Percentiles rank a stretch among this genome's conserved stretches.
These are phyloP conservation scores for Yponomeuta malinellus DNA, from an alignment of 2,888 invertebrate genomes.

Conservation along the genomic window DNA sequence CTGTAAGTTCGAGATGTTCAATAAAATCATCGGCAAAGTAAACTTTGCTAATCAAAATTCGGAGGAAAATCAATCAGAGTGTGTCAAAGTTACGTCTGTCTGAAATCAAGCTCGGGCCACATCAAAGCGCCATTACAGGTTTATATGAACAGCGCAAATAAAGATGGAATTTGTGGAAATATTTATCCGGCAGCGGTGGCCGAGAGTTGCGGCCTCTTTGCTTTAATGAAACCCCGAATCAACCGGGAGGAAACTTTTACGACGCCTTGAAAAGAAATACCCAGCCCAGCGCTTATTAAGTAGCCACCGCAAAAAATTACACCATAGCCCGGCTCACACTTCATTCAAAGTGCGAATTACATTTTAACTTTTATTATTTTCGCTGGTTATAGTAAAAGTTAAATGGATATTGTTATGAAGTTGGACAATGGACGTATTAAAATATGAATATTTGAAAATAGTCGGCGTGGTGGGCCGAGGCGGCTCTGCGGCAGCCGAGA, in stretches of 20 bases:
- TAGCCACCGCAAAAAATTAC: conserved; percentile 20
- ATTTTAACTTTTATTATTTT: conserved; percentile 6
- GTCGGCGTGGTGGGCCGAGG: background rate
- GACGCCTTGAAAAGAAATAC: conserved; percentile 49
- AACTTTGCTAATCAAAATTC: conserved; percentile 12
- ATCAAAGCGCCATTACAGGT: conserved; percentile 70
- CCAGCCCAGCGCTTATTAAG: conserved; percentile 35
- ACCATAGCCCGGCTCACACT: conserved; percentile 15
- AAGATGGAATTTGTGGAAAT: conserved; percentile 66
- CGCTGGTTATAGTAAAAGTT: conserved; percentile 10
- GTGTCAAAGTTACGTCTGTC: conserved; percentile 59
- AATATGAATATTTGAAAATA: background rate
- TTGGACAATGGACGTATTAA: conserved; percentile 2
- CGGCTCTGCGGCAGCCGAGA: conserved; percentile 31
- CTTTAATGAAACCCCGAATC: conserved; percentile 63
- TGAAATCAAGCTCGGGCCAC: conserved; percentile 47
- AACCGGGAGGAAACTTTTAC: conserved; percentile 54
- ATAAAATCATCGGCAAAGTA: conserved; percentile 8
- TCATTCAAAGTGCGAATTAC: conserved; percentile 4
- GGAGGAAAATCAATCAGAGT: conserved; percentile 52
- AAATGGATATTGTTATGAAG: conserved; percentile 3
- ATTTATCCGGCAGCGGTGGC: conserved; percentile 55
- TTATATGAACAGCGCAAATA: conserved; percentile 72
- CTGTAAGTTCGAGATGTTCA: background rate
- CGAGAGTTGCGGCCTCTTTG: conserved; percentile 60